phyloP scores from a whole-genome alignment of 2,797 vertebrate species.

The Phylloscopus collybita region DNA sequence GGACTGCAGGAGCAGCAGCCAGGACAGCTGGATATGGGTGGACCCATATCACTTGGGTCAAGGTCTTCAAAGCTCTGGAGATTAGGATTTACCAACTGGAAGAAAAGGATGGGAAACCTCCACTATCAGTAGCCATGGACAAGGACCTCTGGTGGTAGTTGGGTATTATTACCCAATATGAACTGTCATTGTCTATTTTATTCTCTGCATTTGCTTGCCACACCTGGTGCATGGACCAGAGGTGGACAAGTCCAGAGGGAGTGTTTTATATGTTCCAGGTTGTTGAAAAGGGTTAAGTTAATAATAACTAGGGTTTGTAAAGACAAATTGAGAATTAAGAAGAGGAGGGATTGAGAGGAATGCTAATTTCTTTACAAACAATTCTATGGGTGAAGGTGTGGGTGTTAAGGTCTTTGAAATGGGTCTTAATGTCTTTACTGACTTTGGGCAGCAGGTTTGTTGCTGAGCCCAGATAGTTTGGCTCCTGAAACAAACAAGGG shows the following conservation, averaged over 20 bases:
- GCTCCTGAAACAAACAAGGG: not conserved
- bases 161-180: not conserved
- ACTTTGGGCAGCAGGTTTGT: not conserved
- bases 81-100: not conserved
- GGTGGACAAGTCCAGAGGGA: not conserved
- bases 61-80: not conserved
- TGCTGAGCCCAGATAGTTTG: not conserved
- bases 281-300: not conserved
- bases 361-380: not conserved
- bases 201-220: not conserved
- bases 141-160: not conserved
- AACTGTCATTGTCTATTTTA: not conserved
- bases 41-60: not conserved
- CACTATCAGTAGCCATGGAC: not conserved
- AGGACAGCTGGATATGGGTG: not conserved
- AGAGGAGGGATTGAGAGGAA: not conserved
- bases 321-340: not conserved
- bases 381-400: not conserved
- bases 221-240: not conserved
- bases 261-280: not conserved
- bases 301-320: not conserved
- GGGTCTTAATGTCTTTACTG: not conserved
- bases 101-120: not conserved
- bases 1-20: not conserved
- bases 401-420: rapidly evolving